These are phyloP conservation scores for Corythornis leucogaster DNA, from an alignment of 2,797 vertebrate genomes.

Conservation along the genomic window DNA sequence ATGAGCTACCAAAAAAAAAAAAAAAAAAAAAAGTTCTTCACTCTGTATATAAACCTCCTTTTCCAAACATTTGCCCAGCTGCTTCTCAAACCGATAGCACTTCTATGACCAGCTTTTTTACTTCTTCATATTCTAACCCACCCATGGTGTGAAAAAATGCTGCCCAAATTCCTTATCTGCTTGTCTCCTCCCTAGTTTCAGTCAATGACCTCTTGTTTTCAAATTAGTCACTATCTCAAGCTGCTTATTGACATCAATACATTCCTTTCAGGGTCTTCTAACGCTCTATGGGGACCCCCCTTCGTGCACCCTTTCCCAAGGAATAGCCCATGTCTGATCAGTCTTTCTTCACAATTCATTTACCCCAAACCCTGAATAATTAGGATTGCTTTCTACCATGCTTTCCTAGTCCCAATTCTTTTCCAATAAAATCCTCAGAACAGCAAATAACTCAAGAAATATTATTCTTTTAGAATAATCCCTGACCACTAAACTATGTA, in stretches of 20 bases:
- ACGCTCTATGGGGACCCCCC: slow-evolving; percentile 11
- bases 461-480: not conserved
- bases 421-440: slow-evolving; percentile 14
- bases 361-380: slow-evolving; percentile 60
- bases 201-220: slow-evolving; percentile 74
- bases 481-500: not conserved
- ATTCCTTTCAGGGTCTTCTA: slow-evolving; percentile 61
- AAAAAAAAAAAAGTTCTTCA: not conserved
- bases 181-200: slow-evolving; percentile 55
- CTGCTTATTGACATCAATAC: slow-evolving; percentile 71
- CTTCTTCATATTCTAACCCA: slow-evolving; percentile 32
- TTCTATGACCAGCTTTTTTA: slow-evolving; percentile 3
- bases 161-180: slow-evolving; percentile 45
- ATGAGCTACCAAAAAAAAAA: not conserved
- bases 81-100: not conserved
- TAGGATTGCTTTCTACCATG: slow-evolving; percentile 39
- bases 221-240: slow-evolving; percentile 74
- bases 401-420: not conserved
- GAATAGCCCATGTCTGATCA: slow-evolving; percentile 57
- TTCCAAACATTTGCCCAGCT: slow-evolving; percentile 29
- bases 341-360: slow-evolving; percentile 61
- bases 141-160: slow-evolving; percentile 30
- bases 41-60: slow-evolving; percentile 1
- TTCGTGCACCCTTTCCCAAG: slow-evolving; percentile 40
- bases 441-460: not conserved